phyloP scores from a whole-genome alignment of 2,113 vertebrate species.

The Anser cygnoides region DNA sequence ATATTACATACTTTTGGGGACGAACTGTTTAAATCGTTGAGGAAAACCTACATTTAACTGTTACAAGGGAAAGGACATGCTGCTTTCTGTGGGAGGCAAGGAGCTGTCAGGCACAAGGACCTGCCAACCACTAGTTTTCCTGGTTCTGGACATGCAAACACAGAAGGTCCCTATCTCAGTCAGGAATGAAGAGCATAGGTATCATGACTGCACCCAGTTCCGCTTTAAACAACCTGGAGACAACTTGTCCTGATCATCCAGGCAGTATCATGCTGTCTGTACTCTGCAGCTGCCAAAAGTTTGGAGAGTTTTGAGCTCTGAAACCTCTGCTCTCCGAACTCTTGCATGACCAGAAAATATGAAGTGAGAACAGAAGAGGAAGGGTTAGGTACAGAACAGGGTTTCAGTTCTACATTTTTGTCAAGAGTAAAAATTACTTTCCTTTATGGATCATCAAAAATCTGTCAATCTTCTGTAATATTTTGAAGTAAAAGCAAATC shows the following conservation, averaged over 20 bases:
- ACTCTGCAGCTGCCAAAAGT: neutral
- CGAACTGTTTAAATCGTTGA: slow-evolving; percentile 21
- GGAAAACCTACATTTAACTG: slow-evolving; percentile 14
- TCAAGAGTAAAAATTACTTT: neutral
- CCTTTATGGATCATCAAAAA: neutral
- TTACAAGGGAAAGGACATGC: neutral
- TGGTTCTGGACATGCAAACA: neutral
- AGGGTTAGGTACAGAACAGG: neutral
- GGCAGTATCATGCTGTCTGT: neutral
- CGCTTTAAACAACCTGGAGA: neutral
- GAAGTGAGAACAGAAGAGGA: neutral
- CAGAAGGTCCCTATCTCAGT: neutral
- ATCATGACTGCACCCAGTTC: neutral
- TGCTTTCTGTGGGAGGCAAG: neutral
- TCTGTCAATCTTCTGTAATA: no score
- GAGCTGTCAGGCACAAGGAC: neutral
- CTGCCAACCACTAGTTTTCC: neutral
- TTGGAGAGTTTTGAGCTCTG: neutral
- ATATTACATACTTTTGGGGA: slow-evolving; percentile 44
- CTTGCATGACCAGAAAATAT: neutral
- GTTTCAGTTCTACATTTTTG: neutral
- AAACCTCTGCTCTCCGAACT: neutral
- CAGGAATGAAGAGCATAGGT: neutral
- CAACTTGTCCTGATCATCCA: neutral
- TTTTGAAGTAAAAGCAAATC: neutral